Percentiles rank a stretch among this genome's conserved stretches.
Conservation (phyloP, 2,113 vertebrate genomes). For the Anhinga anhinga region DNA sequence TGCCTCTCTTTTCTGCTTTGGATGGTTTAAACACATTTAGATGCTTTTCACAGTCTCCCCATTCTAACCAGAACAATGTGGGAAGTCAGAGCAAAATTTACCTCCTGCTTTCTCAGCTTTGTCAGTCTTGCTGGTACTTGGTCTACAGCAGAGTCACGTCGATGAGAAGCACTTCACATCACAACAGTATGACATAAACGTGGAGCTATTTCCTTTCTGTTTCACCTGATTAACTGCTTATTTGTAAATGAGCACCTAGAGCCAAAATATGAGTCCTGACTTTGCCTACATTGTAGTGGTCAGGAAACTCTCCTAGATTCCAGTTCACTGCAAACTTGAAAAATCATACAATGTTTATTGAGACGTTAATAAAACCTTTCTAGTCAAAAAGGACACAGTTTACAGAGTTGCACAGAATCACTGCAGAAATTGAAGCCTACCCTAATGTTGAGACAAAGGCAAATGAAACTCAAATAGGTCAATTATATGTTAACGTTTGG, state of each 20-base stretch:
- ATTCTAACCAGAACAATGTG: neutral
- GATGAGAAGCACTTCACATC: neutral
- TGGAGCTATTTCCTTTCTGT: slow-evolving; percentile 36
- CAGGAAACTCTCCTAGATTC: neutral
- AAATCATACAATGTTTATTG: neutral
- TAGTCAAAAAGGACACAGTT: neutral
- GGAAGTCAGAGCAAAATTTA: neutral
- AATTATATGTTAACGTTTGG: neutral
- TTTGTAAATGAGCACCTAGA: slow-evolving; percentile 56
- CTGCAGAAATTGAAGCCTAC: neutral
- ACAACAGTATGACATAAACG: slow-evolving; percentile 2
- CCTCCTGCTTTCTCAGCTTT: neutral
- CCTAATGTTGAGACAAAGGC: neutral
- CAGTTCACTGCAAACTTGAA: neutral
- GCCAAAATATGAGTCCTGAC: slow-evolving; percentile 36
- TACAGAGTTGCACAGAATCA: neutral
- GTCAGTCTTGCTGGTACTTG: neutral
- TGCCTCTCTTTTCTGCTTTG: neutral
- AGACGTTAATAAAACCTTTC: neutral
- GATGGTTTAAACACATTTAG: neutral
- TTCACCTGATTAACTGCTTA: slow-evolving; percentile 48
- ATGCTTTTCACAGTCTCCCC: neutral
- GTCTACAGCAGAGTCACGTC: neutral
- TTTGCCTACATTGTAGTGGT: neutral
- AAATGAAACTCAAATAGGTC: neutral